Conservation (phyloP, 2,113 vertebrate genomes). For the Oncorhynchus tshawytscha region DNA sequence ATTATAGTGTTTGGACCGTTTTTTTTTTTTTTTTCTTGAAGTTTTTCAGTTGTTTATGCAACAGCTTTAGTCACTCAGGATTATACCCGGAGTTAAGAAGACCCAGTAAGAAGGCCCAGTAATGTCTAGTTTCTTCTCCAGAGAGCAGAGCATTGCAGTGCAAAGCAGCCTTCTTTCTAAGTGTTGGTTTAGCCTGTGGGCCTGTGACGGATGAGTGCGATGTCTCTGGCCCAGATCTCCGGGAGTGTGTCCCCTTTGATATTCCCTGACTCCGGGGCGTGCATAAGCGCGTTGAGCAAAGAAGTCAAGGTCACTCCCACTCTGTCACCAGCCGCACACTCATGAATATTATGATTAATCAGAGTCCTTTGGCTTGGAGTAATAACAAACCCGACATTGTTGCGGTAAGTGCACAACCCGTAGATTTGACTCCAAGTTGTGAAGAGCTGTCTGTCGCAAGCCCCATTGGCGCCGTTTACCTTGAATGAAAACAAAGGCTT, state of each 20-base stretch:
- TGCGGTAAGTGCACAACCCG: slow-evolving; percentile 28
- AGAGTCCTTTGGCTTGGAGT: slow-evolving; percentile 62
- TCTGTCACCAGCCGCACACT: slow-evolving; percentile 49
- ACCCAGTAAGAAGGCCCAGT: slow-evolving; percentile 15
- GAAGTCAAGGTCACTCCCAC: slow-evolving; percentile 73
- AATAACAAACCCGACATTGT: slow-evolving; percentile 59
- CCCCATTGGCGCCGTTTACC: slow-evolving; percentile 26
- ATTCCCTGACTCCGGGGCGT: slow-evolving; percentile 59
- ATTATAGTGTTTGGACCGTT: too few species aligned
- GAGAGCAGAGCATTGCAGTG: slow-evolving; percentile 30
- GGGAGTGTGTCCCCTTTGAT: slow-evolving; percentile 71
- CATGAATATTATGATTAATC: slow-evolving; percentile 77
- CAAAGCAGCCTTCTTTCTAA: slow-evolving; percentile 33
- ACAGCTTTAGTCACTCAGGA: slow-evolving; percentile 29
- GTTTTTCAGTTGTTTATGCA: slow-evolving; percentile 6
- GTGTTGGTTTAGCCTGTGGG: slow-evolving; percentile 55
- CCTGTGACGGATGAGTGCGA: slow-evolving; percentile 63
- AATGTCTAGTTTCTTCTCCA: slow-evolving; percentile 51
- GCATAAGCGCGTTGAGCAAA: slow-evolving; percentile 57
- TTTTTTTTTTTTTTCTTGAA: too few species aligned
- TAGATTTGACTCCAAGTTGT: slow-evolving; percentile 48
- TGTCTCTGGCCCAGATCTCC: slow-evolving; percentile 68
- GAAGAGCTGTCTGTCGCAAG: slow-evolving; percentile 28
- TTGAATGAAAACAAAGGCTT: slow-evolving; percentile 25
- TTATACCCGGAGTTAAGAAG: slow-evolving; percentile 30